Percentiles rank a stretch among this genome's conserved stretches.
phyloP scores from a whole-genome alignment of 2,113 vertebrate species.

The Odontophorus gujanensis region DNA sequence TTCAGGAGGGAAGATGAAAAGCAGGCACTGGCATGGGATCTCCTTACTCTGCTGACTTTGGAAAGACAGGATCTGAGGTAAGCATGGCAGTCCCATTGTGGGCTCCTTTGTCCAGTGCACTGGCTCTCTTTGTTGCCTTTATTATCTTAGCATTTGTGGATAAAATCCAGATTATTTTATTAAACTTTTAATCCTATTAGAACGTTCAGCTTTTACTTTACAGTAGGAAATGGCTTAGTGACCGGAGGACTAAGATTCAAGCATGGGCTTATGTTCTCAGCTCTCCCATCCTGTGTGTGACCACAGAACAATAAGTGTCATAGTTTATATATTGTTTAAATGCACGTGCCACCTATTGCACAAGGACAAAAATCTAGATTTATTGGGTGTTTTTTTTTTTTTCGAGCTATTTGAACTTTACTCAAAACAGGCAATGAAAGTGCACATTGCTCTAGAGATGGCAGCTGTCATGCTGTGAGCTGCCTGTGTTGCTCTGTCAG shows the following conservation, averaged over 20 bases:
- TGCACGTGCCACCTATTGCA: not conserved
- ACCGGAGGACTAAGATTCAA: not conserved
- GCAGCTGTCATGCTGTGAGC: not conserved
- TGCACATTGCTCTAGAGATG: not conserved
- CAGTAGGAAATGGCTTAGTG: not conserved
- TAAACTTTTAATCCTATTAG: not conserved
- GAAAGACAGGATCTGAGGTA: conserved; percentile 87
- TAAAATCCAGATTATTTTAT: not conserved
- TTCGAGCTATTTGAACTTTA: not conserved
- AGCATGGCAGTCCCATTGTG: not conserved
- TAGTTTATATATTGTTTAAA: not conserved
- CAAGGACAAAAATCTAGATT: not conserved
- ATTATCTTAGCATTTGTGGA: not conserved
- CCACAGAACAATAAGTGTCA: not conserved
- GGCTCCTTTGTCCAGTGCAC: fast-evolving
- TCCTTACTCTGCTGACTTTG: conserved; percentile 84
- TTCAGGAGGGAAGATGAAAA: conserved; percentile 47
- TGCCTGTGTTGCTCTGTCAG: not conserved
- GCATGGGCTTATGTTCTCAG: not conserved
- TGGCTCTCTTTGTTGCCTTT: not conserved
- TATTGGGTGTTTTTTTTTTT: not conserved
- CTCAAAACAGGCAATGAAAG: not conserved
- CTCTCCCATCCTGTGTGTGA: not conserved
- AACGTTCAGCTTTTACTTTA: not conserved
- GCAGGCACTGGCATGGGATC: conserved; percentile 87